Percentiles rank a stretch among this genome's conserved stretches.
Conservation (phyloP, 2,113 vertebrate genomes). For the Sprattus sprattus region DNA sequence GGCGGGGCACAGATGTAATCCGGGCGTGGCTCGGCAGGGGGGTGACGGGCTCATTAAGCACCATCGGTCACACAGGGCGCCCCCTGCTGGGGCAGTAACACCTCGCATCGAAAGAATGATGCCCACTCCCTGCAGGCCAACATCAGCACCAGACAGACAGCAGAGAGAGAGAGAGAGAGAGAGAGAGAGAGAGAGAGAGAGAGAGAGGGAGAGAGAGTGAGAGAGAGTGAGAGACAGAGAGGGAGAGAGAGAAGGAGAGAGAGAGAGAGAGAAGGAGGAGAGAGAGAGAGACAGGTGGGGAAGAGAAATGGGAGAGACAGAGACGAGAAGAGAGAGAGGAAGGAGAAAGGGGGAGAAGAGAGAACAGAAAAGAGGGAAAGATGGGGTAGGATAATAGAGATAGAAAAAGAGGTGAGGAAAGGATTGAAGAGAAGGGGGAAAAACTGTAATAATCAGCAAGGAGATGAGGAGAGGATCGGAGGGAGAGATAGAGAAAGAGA, state of each 20-base stretch:
- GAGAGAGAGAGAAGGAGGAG: background rate
- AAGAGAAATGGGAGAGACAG: background rate
- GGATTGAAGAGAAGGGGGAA: background rate
- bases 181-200: too few species aligned
- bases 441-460: background rate
- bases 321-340: background rate
- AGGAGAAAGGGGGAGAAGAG: background rate
- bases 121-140: conserved; percentile 42
- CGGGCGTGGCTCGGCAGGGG: conserved; percentile 49
- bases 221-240: background rate
- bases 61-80: conserved; percentile 51
- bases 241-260: background rate
- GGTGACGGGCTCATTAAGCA: conserved; percentile 56
- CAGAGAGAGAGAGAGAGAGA: background rate
- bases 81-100: conserved; percentile 49
- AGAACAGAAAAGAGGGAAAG: background rate
- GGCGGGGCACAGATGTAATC: conserved; percentile 52
- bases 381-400: background rate
- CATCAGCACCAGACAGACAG: conserved; percentile 37
- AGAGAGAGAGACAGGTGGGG: background rate
- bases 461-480: background rate
- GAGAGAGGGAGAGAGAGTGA: background rate
- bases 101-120: conserved; percentile 39
- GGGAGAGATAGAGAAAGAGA: background rate
- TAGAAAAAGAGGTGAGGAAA: background rate